Percentiles rank a stretch among this genome's conserved stretches.
Evolutionary conservation across 2,113 vertebrate genomes (phyloP).

Genomic region (cat (Felis catus)): F.catus_Fca126_mat1.0 CM031422.1:13004001-13004500

Average conservation of each 20-base stretch:
- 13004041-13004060: neutral
- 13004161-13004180: no score
- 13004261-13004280: no score
- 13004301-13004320: conserved; percentile 27
- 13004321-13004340: neutral
- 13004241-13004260: no score
- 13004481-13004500: neutral
- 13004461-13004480: neutral
- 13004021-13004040: neutral
- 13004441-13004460: neutral
- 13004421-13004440: neutral
- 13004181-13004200: no score
- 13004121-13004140: no score
- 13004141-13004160: no score
- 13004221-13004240: no score
- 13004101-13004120: no score
- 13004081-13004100: no score
- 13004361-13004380: neutral
- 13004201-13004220: no score
- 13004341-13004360: neutral
- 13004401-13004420: neutral
- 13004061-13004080: neutral
- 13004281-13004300: neutral
- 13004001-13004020: neutral
- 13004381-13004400: neutral